Evolutionary conservation across 2,888 invertebrate genomes (phyloP).

Genomic region (Xanthia togata): DNA sequence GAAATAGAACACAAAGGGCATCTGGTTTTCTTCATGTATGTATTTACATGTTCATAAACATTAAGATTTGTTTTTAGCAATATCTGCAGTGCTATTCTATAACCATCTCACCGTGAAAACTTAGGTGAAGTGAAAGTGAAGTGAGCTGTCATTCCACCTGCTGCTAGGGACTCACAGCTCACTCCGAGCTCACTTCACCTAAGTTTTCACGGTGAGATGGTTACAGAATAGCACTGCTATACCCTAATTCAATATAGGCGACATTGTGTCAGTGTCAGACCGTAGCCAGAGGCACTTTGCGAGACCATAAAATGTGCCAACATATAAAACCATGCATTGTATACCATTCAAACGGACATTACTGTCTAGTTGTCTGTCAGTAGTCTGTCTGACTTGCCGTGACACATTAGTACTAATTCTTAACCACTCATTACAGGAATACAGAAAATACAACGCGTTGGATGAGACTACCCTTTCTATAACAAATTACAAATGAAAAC

Average conservation of each 20-base stretch:
- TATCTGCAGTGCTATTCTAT: too few species aligned
- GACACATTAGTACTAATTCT: neutral
- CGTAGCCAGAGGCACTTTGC: neutral
- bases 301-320: neutral
- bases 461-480: constrained; percentile 68
- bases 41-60: too few species aligned
- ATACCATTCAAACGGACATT: neutral
- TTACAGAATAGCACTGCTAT: too few species aligned
- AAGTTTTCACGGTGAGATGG: too few species aligned
- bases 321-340: neutral
- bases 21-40: too few species aligned
- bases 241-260: neutral
- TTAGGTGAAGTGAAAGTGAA: too few species aligned
- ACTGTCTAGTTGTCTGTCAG: neutral
- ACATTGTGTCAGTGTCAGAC: neutral
- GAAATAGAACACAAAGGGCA: too few species aligned
- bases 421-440: constrained; percentile 74
- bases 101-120: too few species aligned
- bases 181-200: too few species aligned
- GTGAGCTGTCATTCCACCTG: too few species aligned
- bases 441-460: constrained; percentile 72
- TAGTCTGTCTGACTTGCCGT: too few species aligned
- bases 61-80: neutral
- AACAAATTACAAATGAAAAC: constrained; percentile 53
- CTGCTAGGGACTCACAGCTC: too few species aligned